These are phyloP conservation scores for Brachystomella parvula DNA, from an alignment of 1,140 invertebrate species.

Conservation along the genomic window DNA sequence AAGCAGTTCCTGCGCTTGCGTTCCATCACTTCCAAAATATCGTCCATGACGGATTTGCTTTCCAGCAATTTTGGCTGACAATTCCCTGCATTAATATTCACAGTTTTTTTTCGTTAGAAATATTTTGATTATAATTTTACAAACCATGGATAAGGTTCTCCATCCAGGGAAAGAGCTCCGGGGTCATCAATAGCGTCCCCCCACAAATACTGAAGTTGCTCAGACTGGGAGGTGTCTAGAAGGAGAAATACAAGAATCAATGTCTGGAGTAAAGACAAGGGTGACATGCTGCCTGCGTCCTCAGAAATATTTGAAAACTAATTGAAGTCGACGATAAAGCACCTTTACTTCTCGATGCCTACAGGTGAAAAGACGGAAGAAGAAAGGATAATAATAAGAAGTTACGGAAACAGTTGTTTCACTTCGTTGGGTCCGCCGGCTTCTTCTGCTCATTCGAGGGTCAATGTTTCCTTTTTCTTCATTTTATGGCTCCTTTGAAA, in stretches of 20 bases:
- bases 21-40: conserved; percentile 4
- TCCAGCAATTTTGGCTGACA: conserved; percentile 15
- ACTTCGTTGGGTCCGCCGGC: not conserved
- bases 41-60: not conserved
- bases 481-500: not conserved
- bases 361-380: conserved; percentile 5
- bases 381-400: not conserved
- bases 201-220: conserved; percentile 55
- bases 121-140: not conserved
- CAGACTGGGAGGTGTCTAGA: not conserved
- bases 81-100: conserved; percentile 8
- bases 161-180: conserved; percentile 64
- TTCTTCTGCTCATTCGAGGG: not conserved
- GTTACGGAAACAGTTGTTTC: conserved; percentile 2
- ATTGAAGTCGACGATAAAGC: too few relatives aligned
- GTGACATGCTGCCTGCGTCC: too few relatives aligned
- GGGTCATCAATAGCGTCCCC: conserved; percentile 71
- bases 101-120: not conserved
- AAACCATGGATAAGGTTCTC: conserved; percentile 69
- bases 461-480: conserved; percentile 6
- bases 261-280: too few relatives aligned
- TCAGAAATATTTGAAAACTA: not conserved
- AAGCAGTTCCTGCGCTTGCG: conserved; percentile 17
- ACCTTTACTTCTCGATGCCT: not conserved
- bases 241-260: not conserved